A percentile compares a stretch with the other conserved stretches of the same genome.
Conservation (phyloP, 2,888 invertebrate species). For the Calameuta pallipes region DNA sequence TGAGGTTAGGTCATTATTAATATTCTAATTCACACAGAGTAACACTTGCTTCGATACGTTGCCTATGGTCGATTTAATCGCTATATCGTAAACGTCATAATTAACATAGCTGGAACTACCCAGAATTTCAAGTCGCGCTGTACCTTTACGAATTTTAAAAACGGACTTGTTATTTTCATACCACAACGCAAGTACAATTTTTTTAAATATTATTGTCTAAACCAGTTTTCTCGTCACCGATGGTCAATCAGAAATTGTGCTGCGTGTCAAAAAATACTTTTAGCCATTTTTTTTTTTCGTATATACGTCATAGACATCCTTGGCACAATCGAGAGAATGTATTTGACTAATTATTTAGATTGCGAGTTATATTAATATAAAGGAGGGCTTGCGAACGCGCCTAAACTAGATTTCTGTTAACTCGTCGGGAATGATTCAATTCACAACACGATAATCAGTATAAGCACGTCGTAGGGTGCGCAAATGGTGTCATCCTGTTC, state of each 20-base stretch:
- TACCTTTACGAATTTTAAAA: background rate
- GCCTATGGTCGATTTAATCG: background rate
- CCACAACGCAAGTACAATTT: background rate
- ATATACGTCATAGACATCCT: background rate
- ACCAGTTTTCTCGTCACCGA: background rate
- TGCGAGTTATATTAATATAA: background rate
- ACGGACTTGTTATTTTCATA: background rate
- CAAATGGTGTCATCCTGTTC: slow-evolving; percentile 19
- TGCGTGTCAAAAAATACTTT: background rate
- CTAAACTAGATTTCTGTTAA: background rate
- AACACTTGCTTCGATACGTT: background rate
- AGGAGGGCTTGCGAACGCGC: background rate
- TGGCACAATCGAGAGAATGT: background rate
- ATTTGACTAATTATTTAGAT: background rate
- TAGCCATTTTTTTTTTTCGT: background rate
- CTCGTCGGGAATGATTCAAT: background rate
- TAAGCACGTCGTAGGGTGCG: slow-evolving; percentile 13
- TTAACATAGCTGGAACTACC: background rate
- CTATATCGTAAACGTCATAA: background rate
- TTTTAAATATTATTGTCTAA: background rate
- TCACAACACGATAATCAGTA: slow-evolving; percentile 7
- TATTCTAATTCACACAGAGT: background rate
- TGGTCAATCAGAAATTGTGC: background rate
- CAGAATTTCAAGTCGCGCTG: background rate
- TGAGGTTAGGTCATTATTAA: background rate